A percentile compares a stretch with the other conserved stretches of the same genome.
Conservation (phyloP, 1,140 invertebrate genomes). For the Tetragnatha versicolor region DNA sequence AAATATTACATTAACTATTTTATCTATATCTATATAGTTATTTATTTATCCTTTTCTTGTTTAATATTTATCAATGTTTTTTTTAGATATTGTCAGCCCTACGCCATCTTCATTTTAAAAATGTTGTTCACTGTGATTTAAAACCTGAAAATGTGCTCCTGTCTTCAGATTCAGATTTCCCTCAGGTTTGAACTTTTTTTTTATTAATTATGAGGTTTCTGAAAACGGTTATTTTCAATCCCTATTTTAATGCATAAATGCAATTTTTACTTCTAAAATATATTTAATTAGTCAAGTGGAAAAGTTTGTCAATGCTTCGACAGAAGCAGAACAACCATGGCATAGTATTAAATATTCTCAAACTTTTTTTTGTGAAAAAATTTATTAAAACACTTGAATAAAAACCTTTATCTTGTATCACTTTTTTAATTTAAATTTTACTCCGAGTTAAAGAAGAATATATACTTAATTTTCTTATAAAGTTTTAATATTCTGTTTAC, state of each 20-base stretch:
- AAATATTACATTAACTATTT: background rate
- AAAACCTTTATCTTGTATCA: background rate
- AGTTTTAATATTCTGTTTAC: slow-evolving; percentile 89
- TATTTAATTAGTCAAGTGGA: too few species aligned
- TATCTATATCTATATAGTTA: background rate
- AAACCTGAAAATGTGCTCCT: slow-evolving; percentile 98
- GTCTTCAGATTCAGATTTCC: slow-evolving; percentile 90
- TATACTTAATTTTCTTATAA: slow-evolving; percentile 97
- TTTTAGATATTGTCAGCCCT: slow-evolving; percentile 90
- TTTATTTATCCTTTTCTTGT: background rate
- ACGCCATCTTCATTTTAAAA: slow-evolving; percentile 91
- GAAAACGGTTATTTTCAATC: background rate
- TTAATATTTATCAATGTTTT: slow-evolving; percentile 7
- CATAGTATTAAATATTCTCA: too few species aligned
- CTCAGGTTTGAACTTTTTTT: slow-evolving; percentile 71
- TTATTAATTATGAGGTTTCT: background rate
- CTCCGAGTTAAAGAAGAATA: too few species aligned
- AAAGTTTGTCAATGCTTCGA: too few species aligned
- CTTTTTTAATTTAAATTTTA: background rate
- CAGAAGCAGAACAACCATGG: too few species aligned
- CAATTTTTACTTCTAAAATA: background rate
- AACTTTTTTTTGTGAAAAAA: too few species aligned
- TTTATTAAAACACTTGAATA: too few species aligned
- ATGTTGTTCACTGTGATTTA: slow-evolving; percentile 95
- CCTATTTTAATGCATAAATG: too few species aligned